Percentiles rank a stretch among this genome's conserved stretches.
Conservation (phyloP, 2,888 invertebrate genomes). For the Agapetus fuscipes region DNA sequence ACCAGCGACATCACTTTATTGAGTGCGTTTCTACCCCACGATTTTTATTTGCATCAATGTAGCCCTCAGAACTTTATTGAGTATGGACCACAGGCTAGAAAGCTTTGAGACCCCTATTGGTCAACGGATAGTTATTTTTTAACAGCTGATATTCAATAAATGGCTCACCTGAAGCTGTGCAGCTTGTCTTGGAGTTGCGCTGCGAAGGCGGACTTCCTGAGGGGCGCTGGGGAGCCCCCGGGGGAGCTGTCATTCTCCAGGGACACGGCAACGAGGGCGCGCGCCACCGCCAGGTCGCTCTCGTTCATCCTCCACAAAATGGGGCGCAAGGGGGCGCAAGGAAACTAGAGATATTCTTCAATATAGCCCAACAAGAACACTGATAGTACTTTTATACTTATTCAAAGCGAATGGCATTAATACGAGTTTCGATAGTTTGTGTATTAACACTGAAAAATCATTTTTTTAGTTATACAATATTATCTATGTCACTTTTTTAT, state of each 20-base stretch:
- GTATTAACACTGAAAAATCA: too few relatives aligned
- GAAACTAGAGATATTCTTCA: neutral
- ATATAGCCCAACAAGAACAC: neutral
- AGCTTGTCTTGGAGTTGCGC: constrained; percentile 55
- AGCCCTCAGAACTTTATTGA: too few relatives aligned
- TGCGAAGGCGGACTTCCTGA: constrained; percentile 53
- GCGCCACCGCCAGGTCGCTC: constrained; percentile 61
- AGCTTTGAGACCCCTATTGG: too few relatives aligned
- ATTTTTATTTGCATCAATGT: too few relatives aligned
- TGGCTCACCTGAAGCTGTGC: constrained; percentile 57
- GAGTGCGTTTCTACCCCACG: too few relatives aligned
- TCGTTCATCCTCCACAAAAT: constrained; percentile 60
- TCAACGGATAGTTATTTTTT: neutral
- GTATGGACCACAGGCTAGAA: too few relatives aligned
- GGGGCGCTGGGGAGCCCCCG: constrained; percentile 49
- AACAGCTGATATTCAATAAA: constrained; percentile 1
- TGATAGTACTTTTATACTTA: too few relatives aligned
- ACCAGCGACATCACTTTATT: too few relatives aligned
- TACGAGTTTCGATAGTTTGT: too few relatives aligned
- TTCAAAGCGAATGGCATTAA: too few relatives aligned
- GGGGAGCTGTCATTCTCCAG: constrained; percentile 41
- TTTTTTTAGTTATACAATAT: too few relatives aligned
- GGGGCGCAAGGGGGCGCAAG: neutral
- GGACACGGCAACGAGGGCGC: constrained; percentile 53
- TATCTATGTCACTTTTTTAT: too few relatives aligned